Conservation (phyloP, 2,113 vertebrate species). For the Cryptotis parvus region DNA sequence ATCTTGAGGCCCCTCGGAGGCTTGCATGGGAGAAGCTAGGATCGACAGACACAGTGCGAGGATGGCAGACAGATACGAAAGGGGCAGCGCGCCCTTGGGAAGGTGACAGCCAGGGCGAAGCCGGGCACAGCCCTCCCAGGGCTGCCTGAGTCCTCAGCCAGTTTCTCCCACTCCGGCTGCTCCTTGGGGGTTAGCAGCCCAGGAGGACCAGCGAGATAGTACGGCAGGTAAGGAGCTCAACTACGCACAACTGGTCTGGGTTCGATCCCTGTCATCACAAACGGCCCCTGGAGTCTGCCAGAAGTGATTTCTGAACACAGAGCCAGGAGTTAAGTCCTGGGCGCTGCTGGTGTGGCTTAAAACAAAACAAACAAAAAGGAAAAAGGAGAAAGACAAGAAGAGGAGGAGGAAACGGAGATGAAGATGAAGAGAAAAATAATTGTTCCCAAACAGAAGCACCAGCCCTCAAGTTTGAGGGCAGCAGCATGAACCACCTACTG, state of each 20-base stretch:
- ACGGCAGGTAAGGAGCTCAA: neutral
- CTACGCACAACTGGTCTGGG: no score
- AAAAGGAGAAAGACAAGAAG: no score
- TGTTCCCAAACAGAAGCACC: no score
- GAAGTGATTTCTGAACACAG: no score
- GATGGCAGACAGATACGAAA: neutral
- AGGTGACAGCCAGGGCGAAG: neutral
- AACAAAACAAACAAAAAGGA: no score
- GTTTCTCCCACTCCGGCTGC: neutral
- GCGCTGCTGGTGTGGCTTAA: no score
- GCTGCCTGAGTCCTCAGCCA: neutral
- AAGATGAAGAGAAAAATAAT: no score
- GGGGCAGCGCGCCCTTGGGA: neutral
- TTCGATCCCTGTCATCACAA: no score
- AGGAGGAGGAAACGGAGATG: no score
- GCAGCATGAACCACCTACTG: neutral
- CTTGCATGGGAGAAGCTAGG: conserved; percentile 8
- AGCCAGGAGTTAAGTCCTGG: no score
- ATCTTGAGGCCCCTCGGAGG: neutral
- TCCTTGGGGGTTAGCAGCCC: neutral
- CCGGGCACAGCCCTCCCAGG: neutral
- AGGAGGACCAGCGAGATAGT: neutral
- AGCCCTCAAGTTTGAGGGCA: neutral
- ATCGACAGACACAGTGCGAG: neutral
- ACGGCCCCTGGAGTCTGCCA: no score